These are phyloP conservation scores for Astreopora myriophthalma DNA, from an alignment of 64 coral and sea anemone genomes.

Conservation along the genomic window DNA sequence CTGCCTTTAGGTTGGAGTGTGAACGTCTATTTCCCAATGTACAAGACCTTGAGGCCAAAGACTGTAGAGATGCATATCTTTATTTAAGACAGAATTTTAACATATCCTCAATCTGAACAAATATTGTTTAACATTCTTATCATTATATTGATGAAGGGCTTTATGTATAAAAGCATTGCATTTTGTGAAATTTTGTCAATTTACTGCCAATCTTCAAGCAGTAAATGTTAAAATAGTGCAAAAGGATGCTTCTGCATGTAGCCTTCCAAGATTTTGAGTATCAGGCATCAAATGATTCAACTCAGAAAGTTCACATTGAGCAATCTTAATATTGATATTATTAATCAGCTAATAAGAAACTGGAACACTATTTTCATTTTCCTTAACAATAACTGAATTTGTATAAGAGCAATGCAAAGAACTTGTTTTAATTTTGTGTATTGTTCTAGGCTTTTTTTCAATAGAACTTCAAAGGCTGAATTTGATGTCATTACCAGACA, in stretches of 20 bases:
- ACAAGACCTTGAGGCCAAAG: slow-evolving; percentile 45
- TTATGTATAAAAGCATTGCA: background rate
- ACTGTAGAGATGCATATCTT: slow-evolving; percentile 50
- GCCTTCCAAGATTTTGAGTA: too few species aligned
- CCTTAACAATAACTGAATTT: too few species aligned
- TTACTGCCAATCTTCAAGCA: background rate
- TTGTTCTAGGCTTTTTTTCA: too few species aligned
- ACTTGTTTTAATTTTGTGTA: too few species aligned
- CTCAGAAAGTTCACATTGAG: too few species aligned
- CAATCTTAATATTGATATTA: too few species aligned
- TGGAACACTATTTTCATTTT: too few species aligned
- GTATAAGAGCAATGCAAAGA: too few species aligned
- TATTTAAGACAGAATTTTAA: slow-evolving; percentile 46
- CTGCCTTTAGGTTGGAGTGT: slow-evolving; percentile 38
- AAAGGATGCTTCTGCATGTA: background rate
- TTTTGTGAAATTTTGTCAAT: background rate
- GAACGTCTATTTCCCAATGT: slow-evolving; percentile 32
- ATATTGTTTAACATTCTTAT: background rate
- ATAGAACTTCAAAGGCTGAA: too few species aligned
- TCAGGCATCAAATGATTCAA: too few species aligned
- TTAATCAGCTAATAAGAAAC: too few species aligned
- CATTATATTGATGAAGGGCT: background rate
- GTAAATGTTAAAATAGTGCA: background rate
- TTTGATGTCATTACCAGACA: too few species aligned
- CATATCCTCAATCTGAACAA: background rate